Conservation (phyloP, 1,140 invertebrate species). For the Venustaconcha ellipsiformis region DNA sequence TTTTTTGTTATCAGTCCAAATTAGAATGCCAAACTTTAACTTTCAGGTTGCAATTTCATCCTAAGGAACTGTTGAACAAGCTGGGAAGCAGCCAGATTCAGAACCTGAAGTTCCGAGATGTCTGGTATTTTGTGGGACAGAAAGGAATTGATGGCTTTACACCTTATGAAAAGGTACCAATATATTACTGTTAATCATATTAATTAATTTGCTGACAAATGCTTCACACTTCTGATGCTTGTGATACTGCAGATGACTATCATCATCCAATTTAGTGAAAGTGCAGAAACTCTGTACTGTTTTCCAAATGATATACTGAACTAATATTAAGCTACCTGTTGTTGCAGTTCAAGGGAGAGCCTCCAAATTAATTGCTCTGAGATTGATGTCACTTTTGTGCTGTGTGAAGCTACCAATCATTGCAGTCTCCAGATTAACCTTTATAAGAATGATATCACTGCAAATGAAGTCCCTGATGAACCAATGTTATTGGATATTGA, state of each 20-base stretch:
- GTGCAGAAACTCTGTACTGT: too few species aligned
- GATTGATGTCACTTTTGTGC: not conserved
- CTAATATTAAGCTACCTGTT: not conserved
- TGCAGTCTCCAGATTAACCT: too few species aligned
- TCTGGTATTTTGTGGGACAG: constrained; percentile 75
- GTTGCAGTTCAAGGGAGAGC: not conserved
- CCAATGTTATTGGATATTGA: not conserved
- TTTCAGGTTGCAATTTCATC: constrained; percentile 52
- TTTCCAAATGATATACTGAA: not conserved
- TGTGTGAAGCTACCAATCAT: too few species aligned
- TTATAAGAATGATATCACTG: too few species aligned
- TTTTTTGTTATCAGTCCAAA: not conserved
- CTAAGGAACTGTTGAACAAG: constrained; percentile 67
- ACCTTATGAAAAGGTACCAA: constrained; percentile 70
- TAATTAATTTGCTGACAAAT: not conserved
- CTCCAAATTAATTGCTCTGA: not conserved
- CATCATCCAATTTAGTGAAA: too few species aligned
- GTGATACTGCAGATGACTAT: too few species aligned
- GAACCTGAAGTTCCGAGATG: constrained; percentile 73
- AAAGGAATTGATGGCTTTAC: constrained; percentile 74
- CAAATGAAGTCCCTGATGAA: too few species aligned
- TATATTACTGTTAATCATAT: not conserved
- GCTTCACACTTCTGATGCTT: too few species aligned
- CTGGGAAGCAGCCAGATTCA: constrained; percentile 73
- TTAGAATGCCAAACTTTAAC: not conserved